A percentile compares a stretch with the other conserved stretches of the same genome.
Evolutionary conservation across 2,797 vertebrate genomes (phyloP).

Genomic region (Oceanodroma leucorhoa): DNA sequence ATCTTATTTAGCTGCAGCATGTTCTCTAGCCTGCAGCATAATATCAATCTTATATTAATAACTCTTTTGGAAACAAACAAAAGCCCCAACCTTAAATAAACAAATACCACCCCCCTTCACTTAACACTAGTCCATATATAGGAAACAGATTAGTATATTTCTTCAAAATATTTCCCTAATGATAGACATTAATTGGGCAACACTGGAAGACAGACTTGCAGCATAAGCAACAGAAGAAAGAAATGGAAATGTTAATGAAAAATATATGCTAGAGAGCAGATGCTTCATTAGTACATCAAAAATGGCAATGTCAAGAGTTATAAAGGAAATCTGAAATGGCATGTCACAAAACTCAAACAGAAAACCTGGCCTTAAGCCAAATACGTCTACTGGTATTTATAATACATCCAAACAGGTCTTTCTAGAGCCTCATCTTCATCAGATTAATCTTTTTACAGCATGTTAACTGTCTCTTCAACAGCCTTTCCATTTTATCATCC

Average conservation of each 20-base stretch:
- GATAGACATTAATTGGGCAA: neutral
- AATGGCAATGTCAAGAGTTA: neutral
- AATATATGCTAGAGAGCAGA: neutral
- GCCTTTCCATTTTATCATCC: neutral
- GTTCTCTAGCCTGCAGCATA: constrained; percentile 17
- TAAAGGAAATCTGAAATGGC: neutral
- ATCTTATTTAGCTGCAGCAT: neutral
- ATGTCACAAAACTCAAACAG: neutral
- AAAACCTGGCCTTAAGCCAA: neutral
- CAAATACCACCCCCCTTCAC: neutral
- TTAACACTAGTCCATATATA: neutral
- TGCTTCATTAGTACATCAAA: neutral
- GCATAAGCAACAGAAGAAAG: neutral
- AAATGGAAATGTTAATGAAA: neutral
- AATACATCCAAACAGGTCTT: neutral
- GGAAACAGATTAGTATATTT: neutral
- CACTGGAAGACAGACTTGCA: neutral
- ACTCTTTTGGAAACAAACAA: neutral
- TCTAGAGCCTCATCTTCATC: neutral
- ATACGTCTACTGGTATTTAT: neutral
- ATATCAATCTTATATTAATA: neutral
- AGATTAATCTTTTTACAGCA: neutral
- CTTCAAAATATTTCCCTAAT: neutral
- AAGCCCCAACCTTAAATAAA: neutral
- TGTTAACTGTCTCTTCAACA: neutral